Evolutionary conservation across 2,888 invertebrate species (phyloP), one percentile per base, ranked within the genome.

Genomic region (Ormyrus pomaceus): DNA sequence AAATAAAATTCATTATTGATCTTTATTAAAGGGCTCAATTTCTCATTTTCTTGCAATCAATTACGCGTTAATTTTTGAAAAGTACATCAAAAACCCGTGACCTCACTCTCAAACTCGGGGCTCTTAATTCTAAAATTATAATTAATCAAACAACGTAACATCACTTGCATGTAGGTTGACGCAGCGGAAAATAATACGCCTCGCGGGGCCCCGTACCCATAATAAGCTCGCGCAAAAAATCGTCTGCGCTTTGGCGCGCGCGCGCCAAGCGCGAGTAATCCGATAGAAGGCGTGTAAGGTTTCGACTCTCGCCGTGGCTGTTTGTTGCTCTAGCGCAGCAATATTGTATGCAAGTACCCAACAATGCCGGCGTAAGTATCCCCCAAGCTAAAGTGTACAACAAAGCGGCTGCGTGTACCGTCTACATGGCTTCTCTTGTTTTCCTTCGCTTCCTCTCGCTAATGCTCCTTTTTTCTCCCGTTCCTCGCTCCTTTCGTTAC

Each of bases 201-300:
- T 19, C 19, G 19, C 19, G 19, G 19, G 19, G 19, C 19, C 19
- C 19, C 19, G 2, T 19, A 19, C 51, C 19, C 48, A 19, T 51
- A 50, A 19, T 66, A 66, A 46, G 56, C 46, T 13, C 9, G 11
- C 48, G 58, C 19, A 34, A 61, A 53, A 34, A 19, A 62, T 50
- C 58, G 50, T 9, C 5, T 19, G 55, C n/a, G 72, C 10, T 51
- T 58, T 74, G 6, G 73, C 55, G 19, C 61, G 61, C 34, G 19
- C 61, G 61, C 34, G 34, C 34, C 34, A 11, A 55, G 61, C 34
- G 34, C 34, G 34, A 34, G 76, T 71, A 71, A 75, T 76, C 61
- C 46, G 71, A 79, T 75, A 75, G 75, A 65, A 66, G 5, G 55
- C 50, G 72, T 74, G 59, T 75, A 76, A 75, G 80, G 71, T 80